Percentiles rank a stretch among this genome's conserved stretches.
These are phyloP conservation scores for Lasioglossum calceatum DNA, from an alignment of 2,888 invertebrate genomes.

Conservation along the genomic window DNA sequence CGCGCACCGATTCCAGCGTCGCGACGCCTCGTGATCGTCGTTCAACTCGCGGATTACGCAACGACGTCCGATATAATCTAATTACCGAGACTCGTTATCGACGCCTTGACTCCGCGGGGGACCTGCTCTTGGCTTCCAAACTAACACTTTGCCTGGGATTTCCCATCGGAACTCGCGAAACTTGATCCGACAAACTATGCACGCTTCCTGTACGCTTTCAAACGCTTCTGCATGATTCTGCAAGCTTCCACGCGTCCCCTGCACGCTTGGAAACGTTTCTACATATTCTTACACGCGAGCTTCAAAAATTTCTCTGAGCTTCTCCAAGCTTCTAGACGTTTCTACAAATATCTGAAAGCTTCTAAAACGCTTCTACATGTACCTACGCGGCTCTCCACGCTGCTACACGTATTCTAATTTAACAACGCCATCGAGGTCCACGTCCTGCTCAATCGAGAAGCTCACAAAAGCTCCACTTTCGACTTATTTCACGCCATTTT, in stretches of 20 bases:
- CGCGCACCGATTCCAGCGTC: constrained; percentile 43
- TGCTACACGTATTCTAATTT: too few species aligned
- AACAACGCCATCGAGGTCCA: background rate
- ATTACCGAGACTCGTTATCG: constrained; percentile 53
- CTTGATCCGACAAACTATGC: background rate
- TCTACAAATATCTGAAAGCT: too few species aligned
- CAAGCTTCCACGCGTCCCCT: too few species aligned
- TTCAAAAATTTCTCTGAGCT: too few species aligned
- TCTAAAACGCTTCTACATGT: too few species aligned
- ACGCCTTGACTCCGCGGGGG: constrained; percentile 20
- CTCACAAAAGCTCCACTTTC: background rate
- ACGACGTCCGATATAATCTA: constrained; percentile 48
- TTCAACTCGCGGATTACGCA: constrained; percentile 50
- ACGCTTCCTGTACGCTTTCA: background rate
- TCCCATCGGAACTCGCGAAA: constrained; percentile 10
- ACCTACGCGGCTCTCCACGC: too few species aligned
- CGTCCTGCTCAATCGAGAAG: background rate
- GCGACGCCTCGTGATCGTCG: constrained; percentile 26
- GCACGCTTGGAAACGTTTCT: too few species aligned
- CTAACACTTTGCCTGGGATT: constrained; percentile 25
- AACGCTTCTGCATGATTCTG: background rate
- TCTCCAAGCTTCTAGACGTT: too few species aligned
- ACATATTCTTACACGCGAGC: background rate
- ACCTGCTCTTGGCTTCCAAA: background rate
- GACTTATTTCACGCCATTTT: background rate